Conservation (phyloP, 92 coral and sea anemone species). For the Meandrina meandrites region DNA sequence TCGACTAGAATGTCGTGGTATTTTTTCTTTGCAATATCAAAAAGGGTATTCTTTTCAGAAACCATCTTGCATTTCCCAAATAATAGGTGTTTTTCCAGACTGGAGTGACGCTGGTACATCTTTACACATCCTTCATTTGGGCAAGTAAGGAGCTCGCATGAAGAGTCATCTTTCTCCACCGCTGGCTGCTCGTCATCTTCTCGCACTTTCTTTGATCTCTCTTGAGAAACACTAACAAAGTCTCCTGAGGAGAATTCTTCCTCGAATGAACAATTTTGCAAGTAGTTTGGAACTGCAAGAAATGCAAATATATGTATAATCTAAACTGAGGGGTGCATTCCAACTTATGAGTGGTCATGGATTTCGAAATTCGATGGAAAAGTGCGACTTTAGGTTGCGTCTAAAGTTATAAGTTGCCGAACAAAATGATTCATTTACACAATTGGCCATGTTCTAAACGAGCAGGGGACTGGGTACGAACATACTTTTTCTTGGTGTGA, state of each 20-base stretch:
- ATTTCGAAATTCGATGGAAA: too few relatives aligned
- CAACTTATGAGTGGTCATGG: too few relatives aligned
- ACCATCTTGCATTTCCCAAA: conserved; percentile 52
- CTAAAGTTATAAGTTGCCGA: too few relatives aligned
- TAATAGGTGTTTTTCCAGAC: conserved; percentile 48
- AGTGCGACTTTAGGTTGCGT: too few relatives aligned
- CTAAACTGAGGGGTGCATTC: too few relatives aligned
- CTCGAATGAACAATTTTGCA: conserved; percentile 26
- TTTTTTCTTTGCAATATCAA: conserved; percentile 39
- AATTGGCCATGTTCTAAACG: too few relatives aligned
- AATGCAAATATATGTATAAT: too few relatives aligned
- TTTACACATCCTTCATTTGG: conserved; percentile 43
- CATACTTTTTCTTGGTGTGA: too few relatives aligned
- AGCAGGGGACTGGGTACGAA: too few relatives aligned
- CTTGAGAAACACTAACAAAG: conserved; percentile 32
- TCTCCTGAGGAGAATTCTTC: conserved; percentile 19
- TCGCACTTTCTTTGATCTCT: conserved; percentile 24
- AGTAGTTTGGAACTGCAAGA: conserved; percentile 24
- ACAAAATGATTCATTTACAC: too few relatives aligned
- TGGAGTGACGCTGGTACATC: conserved; percentile 47
- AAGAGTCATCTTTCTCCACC: conserved; percentile 12
- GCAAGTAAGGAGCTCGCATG: conserved; percentile 33
- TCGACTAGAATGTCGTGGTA: conserved; percentile 44
- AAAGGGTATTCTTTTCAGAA: conserved; percentile 44
- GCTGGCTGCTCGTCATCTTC: background rate